Percentiles rank a stretch among this genome's conserved stretches.
Evolutionary conservation across 2,797 vertebrate species (phyloP).

Genomic region (Sebastes steindachneri): DNA sequence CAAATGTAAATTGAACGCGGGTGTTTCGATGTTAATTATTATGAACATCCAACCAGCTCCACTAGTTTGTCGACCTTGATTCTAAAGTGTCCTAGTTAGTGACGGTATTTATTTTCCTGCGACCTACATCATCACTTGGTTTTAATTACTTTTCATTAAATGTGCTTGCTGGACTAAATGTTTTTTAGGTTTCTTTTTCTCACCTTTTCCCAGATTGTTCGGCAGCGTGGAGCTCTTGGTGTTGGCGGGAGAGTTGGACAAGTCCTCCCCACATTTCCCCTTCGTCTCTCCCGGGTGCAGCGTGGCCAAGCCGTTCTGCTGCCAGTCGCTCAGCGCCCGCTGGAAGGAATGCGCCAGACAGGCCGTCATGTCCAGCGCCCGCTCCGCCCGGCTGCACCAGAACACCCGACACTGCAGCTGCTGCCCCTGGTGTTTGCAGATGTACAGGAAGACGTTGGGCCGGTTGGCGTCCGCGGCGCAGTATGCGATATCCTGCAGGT

Average conservation of each 20-base stretch:
- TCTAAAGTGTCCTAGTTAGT: background rate
- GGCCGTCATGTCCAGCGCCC: conserved; percentile 83
- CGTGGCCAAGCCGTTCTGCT: conserved; percentile 74
- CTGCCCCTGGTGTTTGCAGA: conserved; percentile 85
- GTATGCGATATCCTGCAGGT: conserved; percentile 88
- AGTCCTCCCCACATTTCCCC: conserved; percentile 55
- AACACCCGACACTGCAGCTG: conserved; percentile 88
- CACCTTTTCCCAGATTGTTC: conserved; percentile 83
- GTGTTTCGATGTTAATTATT: conserved; percentile 10
- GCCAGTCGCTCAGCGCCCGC: conserved; percentile 83
- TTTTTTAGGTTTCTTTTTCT: conserved; percentile 1
- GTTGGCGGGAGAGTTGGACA: conserved; percentile 35
- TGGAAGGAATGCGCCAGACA: conserved; percentile 86
- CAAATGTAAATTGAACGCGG: background rate
- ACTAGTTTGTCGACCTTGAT: background rate
- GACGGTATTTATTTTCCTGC: conserved; percentile 7
- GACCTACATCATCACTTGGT: background rate
- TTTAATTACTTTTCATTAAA: background rate
- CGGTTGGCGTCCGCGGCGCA: conserved; percentile 79
- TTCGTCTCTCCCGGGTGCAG: conserved; percentile 45
- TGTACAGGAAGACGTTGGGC: conserved; percentile 87
- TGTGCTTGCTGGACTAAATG: background rate
- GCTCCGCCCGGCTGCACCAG: conserved; percentile 86
- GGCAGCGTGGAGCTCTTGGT: conserved; percentile 82
- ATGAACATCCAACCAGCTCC: background rate